phyloP scores from a whole-genome alignment of 2,797 vertebrate species.

The Ctenopoma multispine region DNA sequence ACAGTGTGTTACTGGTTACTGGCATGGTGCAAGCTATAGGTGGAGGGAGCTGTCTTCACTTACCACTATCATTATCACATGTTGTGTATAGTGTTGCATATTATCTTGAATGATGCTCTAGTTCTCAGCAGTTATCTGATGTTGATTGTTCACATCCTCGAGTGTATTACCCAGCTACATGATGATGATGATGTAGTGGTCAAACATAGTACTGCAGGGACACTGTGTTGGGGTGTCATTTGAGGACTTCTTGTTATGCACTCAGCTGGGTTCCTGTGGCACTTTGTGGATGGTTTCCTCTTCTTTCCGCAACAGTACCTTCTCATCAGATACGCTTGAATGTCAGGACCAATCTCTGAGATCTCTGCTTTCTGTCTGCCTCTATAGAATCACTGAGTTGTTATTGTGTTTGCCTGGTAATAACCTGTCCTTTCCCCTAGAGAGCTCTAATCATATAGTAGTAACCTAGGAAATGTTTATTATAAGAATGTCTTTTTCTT shows the following conservation, averaged over 20 bases:
- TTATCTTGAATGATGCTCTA: slow-evolving; percentile 37
- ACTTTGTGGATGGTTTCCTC: slow-evolving; percentile 61
- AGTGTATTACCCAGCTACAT: slow-evolving; percentile 24
- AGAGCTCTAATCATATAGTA: slow-evolving; percentile 37
- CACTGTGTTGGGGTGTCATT: slow-evolving; percentile 60
- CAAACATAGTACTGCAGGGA: slow-evolving; percentile 53
- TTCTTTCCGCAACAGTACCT: slow-evolving; percentile 52
- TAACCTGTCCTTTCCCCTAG: slow-evolving; percentile 31
- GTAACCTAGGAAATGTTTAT: slow-evolving; percentile 13
- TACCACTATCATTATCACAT: slow-evolving; percentile 24
- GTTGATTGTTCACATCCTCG: slow-evolving; percentile 16
- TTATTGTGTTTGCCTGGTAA: slow-evolving; percentile 20
- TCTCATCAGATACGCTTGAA: slow-evolving; percentile 56
- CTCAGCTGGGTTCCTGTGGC: slow-evolving; percentile 49
- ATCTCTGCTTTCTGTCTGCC: slow-evolving; percentile 50
- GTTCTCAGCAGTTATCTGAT: slow-evolving; percentile 30
- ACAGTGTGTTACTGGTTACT: slow-evolving; percentile 70
- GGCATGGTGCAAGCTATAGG: slow-evolving; percentile 46
- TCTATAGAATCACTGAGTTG: slow-evolving; percentile 26
- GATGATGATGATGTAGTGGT: slow-evolving; percentile 33
- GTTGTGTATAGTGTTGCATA: slow-evolving; percentile 3
- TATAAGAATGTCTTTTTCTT: slow-evolving; percentile 13
- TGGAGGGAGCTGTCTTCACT: slow-evolving; percentile 42
- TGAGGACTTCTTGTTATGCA: slow-evolving; percentile 63
- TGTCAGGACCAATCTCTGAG: slow-evolving; percentile 39